phyloP scores from a whole-genome alignment of 2,888 invertebrate species.

The Choreutis nemorana region DNA sequence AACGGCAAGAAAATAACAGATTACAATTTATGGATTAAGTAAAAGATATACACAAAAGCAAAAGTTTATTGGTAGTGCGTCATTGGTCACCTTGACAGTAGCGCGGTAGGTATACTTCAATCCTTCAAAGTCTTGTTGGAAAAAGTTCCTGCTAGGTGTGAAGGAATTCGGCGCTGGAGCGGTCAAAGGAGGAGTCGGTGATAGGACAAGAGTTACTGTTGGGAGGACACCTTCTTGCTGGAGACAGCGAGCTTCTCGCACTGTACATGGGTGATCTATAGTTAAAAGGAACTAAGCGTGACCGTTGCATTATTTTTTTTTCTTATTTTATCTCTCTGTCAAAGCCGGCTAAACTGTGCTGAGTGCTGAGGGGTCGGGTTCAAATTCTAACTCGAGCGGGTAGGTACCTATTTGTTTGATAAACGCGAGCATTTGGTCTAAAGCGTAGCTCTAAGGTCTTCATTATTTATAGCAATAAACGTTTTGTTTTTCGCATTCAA shows the following conservation, averaged over 20 bases:
- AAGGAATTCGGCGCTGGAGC: constrained; percentile 20
- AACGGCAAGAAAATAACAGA: too few species aligned
- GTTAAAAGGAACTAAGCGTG: too few species aligned
- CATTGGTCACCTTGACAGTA: constrained; percentile 32
- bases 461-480: not conserved
- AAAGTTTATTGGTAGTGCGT: not conserved
- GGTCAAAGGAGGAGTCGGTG: constrained; percentile 26
- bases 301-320: too few species aligned
- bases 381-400: too few species aligned
- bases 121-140: constrained; percentile 46
- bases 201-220: constrained; percentile 35
- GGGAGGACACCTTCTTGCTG: constrained; percentile 51
- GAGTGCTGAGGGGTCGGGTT: too few species aligned
- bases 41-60: too few species aligned
- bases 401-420: too few species aligned
- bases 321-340: too few species aligned
- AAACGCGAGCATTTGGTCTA: too few species aligned
- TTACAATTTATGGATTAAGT: too few species aligned
- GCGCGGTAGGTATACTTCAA: constrained; percentile 43
- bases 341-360: too few species aligned
- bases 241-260: constrained; percentile 47
- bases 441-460: too few species aligned
- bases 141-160: constrained; percentile 32
- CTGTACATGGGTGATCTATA: constrained; percentile 49
- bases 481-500: not conserved